Conservation (phyloP, 1,140 invertebrate species). For the Venustaconcha ellipsiformis region DNA sequence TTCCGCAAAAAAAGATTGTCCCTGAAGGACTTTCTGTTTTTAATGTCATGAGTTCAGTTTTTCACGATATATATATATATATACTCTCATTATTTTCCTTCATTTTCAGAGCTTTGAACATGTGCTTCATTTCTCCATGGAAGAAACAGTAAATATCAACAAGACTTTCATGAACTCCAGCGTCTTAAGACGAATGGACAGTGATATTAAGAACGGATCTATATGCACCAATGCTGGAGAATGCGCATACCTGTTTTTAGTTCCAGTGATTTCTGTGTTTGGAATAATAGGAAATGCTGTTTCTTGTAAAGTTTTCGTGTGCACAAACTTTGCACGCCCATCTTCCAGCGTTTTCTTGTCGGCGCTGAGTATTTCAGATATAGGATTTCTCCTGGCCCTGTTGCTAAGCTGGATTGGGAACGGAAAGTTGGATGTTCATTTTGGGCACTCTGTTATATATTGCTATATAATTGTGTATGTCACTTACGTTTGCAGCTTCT, state of each 20-base stretch:
- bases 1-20: too few relatives aligned
- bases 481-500: conserved; percentile 58
- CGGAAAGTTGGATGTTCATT: conserved; percentile 66
- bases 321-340: conserved; percentile 72
- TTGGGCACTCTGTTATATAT: conserved; percentile 53
- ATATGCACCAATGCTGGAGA: too few relatives aligned
- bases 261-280: conserved; percentile 70
- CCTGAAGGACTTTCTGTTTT: too few relatives aligned
- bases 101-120: too few relatives aligned
- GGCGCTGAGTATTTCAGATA: conserved; percentile 72
- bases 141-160: too few relatives aligned
- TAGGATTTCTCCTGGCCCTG: conserved; percentile 70
- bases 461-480: conserved; percentile 60
- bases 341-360: conserved; percentile 75
- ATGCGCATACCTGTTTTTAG: conserved; percentile 34
- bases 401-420: conserved; percentile 70
- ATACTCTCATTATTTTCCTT: too few relatives aligned
- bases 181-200: too few relatives aligned
- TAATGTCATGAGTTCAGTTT: too few relatives aligned
- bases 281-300: conserved; percentile 73
- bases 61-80: too few relatives aligned
- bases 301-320: conserved; percentile 73
- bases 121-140: too few relatives aligned
- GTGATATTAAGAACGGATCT: too few relatives aligned
- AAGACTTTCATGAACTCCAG: too few relatives aligned